Percentiles rank a stretch among this genome's conserved stretches.
Conservation (phyloP, 2,113 vertebrate species). For the Oreotragus oreotragus region DNA sequence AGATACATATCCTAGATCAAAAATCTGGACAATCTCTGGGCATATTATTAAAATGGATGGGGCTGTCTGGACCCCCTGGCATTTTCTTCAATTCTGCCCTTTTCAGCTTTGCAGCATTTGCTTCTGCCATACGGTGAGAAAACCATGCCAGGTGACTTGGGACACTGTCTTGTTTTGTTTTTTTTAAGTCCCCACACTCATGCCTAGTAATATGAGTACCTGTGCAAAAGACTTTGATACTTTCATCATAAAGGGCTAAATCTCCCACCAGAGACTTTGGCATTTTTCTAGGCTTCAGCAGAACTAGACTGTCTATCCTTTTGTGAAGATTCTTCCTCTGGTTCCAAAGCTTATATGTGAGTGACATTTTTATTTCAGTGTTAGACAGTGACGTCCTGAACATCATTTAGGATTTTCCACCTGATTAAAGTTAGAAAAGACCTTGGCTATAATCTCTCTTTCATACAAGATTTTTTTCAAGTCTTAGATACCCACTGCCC, state of each 20-base stretch:
- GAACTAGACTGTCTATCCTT: neutral
- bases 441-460: neutral
- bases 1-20: neutral
- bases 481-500: neutral
- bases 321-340: neutral
- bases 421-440: neutral
- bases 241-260: neutral
- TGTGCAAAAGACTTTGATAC: neutral
- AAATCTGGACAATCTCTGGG: slow-evolving; percentile 7
- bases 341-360: neutral
- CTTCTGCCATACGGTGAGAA: slow-evolving; percentile 20
- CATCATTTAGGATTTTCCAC: neutral
- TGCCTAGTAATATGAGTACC: neutral
- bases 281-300: neutral
- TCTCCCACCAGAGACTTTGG: neutral
- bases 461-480: neutral
- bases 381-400: neutral
- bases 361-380: neutral
- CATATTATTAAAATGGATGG: neutral
- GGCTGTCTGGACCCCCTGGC: slow-evolving; percentile 37
- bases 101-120: neutral
- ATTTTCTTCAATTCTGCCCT: slow-evolving; percentile 14
- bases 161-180: neutral
- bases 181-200: neutral
- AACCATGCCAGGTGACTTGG: slow-evolving; percentile 14